Percentiles rank a stretch among this genome's conserved stretches.
These are phyloP conservation scores for Gastrophysa polygoni DNA, from an alignment of 2,888 invertebrate genomes.

Conservation along the genomic window DNA sequence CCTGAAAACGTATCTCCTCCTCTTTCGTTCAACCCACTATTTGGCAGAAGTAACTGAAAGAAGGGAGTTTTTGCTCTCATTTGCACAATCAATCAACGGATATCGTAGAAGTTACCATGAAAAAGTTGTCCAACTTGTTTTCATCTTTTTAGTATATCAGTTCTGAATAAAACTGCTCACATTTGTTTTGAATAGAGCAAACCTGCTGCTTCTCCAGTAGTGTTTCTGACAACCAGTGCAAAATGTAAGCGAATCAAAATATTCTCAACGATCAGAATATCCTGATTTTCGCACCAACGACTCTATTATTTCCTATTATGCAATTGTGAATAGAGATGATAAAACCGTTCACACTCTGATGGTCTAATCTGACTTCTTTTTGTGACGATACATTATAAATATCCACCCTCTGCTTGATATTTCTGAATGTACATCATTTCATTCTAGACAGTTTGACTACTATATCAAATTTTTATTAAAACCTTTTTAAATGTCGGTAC, in stretches of 20 bases:
- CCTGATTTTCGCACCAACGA: slow-evolving; percentile 10
- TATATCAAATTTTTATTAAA: slow-evolving; percentile 49
- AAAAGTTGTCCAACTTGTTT: too few species aligned
- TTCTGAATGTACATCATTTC: slow-evolving; percentile 14
- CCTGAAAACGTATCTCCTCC: too few species aligned
- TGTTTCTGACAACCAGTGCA: neutral
- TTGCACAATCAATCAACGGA: too few species aligned
- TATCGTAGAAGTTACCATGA: too few species aligned
- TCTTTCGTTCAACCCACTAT: too few species aligned
- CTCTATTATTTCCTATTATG: neutral
- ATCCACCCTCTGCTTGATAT: slow-evolving; percentile 22
- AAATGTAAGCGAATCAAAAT: neutral
- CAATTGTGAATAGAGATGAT: neutral
- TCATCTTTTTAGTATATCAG: too few species aligned
- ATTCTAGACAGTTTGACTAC: slow-evolving; percentile 42
- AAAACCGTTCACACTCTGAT: neutral
- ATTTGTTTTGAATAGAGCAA: too few species aligned
- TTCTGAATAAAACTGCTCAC: too few species aligned
- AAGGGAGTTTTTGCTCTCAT: too few species aligned
- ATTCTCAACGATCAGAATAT: neutral
- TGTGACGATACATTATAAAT: slow-evolving; percentile 20
- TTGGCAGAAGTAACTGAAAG: too few species aligned
- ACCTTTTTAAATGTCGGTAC: slow-evolving; percentile 30
- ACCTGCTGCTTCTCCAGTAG: too few species aligned
- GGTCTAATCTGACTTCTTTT: slow-evolving; percentile 15